Conservation (phyloP, 2,797 vertebrate species). For the Halcyon badia region DNA sequence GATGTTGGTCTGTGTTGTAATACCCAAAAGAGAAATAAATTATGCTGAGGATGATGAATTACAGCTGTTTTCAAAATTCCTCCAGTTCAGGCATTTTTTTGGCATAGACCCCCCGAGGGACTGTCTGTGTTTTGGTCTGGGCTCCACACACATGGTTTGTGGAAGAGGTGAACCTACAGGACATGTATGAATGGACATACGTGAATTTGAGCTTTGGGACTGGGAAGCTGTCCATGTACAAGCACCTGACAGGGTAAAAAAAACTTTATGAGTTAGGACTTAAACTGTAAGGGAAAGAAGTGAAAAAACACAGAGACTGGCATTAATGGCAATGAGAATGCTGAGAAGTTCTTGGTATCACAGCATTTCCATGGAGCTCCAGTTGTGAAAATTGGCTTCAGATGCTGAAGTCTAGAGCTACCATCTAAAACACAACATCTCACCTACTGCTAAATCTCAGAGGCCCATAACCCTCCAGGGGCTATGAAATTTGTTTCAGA, state of each 20-base stretch:
- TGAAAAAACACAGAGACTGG: neutral
- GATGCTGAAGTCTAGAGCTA: neutral
- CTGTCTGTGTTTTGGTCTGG: neutral
- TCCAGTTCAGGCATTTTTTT: conserved; percentile 8
- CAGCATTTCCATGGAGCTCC: neutral
- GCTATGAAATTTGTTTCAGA: neutral
- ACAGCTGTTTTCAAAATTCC: conserved; percentile 36
- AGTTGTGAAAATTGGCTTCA: neutral
- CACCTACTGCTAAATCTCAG: neutral
- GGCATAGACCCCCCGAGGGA: neutral
- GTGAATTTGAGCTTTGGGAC: neutral
- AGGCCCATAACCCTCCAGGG: neutral
- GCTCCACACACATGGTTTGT: neutral
- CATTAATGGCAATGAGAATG: neutral
- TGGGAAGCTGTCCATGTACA: neutral
- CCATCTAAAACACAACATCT: neutral
- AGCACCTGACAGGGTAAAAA: neutral
- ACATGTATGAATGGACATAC: neutral
- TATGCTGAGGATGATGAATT: neutral
- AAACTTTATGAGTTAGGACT: neutral
- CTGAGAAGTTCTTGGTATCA: neutral
- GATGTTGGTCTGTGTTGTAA: neutral
- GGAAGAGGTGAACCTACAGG: neutral
- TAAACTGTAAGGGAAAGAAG: neutral
- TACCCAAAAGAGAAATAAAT: conserved; percentile 38